Conservation (phyloP, 2,113 vertebrate genomes). For the Xiphorhynchus elegans region DNA sequence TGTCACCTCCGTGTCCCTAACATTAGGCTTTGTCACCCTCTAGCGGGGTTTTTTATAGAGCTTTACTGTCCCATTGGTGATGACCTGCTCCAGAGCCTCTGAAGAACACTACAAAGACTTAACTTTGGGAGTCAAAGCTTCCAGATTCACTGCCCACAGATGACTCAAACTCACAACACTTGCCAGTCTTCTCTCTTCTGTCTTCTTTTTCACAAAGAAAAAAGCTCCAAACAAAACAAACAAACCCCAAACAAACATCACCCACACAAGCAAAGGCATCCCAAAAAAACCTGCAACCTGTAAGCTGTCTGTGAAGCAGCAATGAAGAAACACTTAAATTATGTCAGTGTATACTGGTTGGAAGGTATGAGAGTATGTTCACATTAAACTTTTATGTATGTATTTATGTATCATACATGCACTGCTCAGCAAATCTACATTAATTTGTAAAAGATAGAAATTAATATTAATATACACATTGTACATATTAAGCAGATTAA, state of each 20-base stretch:
- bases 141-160: background rate
- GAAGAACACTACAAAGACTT: background rate
- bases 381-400: slow-evolving; percentile 67
- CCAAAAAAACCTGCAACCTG: background rate
- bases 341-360: background rate
- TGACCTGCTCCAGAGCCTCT: background rate
- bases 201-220: background rate
- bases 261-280: background rate
- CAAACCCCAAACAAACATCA: background rate
- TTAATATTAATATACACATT: slow-evolving; percentile 62
- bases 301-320: background rate
- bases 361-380: background rate
- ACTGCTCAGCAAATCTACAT: slow-evolving; percentile 71
- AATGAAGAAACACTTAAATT: slow-evolving; percentile 33
- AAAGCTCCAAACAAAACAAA: background rate
- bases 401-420: slow-evolving; percentile 60
- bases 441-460: slow-evolving; percentile 62
- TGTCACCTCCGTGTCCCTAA: background rate
- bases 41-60: background rate
- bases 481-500: slow-evolving; percentile 43
- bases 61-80: background rate
- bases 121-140: background rate
- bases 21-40: slow-evolving; percentile 52
- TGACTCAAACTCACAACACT: background rate
- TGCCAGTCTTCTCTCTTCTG: background rate